Evolutionary conservation across 1,140 invertebrate genomes (phyloP), one percentile per base, ranked within the genome.

Genomic region (Phymastichus coffea): DNA sequence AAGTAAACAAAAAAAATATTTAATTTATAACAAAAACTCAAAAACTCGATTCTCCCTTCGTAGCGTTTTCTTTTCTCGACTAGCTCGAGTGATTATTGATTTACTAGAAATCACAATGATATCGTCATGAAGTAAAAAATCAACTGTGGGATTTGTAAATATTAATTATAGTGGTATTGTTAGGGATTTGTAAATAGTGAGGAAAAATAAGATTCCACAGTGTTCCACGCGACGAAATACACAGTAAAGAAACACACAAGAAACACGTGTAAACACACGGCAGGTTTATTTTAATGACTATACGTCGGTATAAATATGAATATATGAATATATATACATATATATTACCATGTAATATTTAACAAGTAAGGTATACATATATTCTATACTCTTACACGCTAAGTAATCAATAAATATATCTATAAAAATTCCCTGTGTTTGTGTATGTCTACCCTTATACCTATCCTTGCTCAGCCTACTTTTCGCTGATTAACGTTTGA

Each of bases 391-490:
- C 75, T 78, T 78, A 78, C 72, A 76, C 71, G 70, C 72, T 78
- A 78, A 77, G 74, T 78, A 77, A 69, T 78, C 75, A 78, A 78
- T 78, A 78, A 77, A 78, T 78, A 78, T 78, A 78, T 77, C 71
- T 77, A 77, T 76, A 76, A 78, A 77, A 78, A 69, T 75, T 71
- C 28, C 73, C 69, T 63, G 74, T 78, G 76, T 78, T 75, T 76
- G 73, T 78, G 75, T 73, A 70, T 78, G 74, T 77, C 70, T 75
- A 33, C 65, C 71, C 71, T 65, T 57, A 57, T n/a, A 61, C 74
- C 71, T 53, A 66, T 77, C 76, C 75, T 43, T 2, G 19, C 37
- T 55, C 4, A 19, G 41, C 35, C 26, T 37, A 55, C 52, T 61
- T 61, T 54, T 61, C 52, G 52, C 52, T 23, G 23, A 47, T 1